phyloP scores from a whole-genome alignment of 1,140 invertebrate genomes.

The Nixonia krombeini region DNA sequence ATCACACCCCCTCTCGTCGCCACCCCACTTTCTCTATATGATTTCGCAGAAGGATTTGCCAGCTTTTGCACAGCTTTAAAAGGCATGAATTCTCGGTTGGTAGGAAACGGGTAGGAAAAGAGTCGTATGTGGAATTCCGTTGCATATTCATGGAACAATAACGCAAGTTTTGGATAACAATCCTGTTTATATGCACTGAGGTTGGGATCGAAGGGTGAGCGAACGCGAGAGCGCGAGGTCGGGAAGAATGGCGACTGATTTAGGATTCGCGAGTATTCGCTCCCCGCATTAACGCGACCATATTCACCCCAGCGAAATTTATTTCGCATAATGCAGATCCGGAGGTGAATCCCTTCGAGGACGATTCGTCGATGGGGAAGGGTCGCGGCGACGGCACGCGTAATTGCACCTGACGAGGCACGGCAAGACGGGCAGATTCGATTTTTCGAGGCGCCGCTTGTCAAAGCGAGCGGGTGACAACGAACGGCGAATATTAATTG shows the following conservation, averaged over 20 bases:
- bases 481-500: slow-evolving; percentile 63
- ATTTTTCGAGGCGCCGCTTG: slow-evolving; percentile 51
- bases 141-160: slow-evolving; percentile 2
- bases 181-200: slow-evolving; percentile 7
- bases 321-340: slow-evolving; percentile 53
- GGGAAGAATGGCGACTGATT: slow-evolving; percentile 55
- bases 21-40: too few species aligned
- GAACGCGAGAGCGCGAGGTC: slow-evolving; percentile 6
- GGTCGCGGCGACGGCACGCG: slow-evolving; percentile 32
- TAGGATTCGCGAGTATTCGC: slow-evolving; percentile 43
- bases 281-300: slow-evolving; percentile 24
- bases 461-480: slow-evolving; percentile 9
- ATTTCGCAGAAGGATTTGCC: too few species aligned
- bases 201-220: too few species aligned
- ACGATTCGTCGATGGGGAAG: slow-evolving; percentile 28
- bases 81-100: too few species aligned
- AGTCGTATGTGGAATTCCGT: too few species aligned
- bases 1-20: too few species aligned
- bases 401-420: slow-evolving; percentile 53
- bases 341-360: slow-evolving; percentile 27
- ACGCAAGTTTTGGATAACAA: slow-evolving; percentile 10
- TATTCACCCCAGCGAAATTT: slow-evolving; percentile 42
- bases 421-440: slow-evolving; percentile 36
- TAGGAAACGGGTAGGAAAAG: too few species aligned
- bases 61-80: too few species aligned